Conservation (phyloP, 2,797 vertebrate species). For the Simalia tracyae region DNA sequence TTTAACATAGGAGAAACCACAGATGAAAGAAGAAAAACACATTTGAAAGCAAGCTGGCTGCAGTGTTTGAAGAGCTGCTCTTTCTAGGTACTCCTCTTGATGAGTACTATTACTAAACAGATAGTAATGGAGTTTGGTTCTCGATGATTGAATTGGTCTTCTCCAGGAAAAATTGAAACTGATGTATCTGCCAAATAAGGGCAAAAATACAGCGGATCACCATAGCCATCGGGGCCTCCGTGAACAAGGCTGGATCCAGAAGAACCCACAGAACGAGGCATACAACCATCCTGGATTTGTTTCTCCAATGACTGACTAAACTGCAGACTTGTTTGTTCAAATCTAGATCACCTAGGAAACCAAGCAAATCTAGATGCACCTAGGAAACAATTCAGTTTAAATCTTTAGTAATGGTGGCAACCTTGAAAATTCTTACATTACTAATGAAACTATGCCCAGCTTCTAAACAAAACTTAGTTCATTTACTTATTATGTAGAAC, state of each 20-base stretch:
- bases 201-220: background rate
- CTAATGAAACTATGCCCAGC: slow-evolving; percentile 7
- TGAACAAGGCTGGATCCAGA: background rate
- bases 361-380: background rate
- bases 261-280: background rate
- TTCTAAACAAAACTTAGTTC: slow-evolving; percentile 39
- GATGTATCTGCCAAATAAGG: background rate
- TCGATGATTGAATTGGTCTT: background rate
- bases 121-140: background rate
- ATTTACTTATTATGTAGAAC: slow-evolving; percentile 61
- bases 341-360: background rate
- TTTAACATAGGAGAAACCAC: background rate
- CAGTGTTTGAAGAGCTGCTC: background rate
- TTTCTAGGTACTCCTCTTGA: background rate
- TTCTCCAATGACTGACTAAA: background rate
- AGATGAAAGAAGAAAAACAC: background rate
- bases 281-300: background rate
- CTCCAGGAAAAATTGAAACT: background rate
- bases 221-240: background rate
- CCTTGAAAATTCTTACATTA: background rate
- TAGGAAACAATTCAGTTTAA: background rate
- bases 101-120: background rate
- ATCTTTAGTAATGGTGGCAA: background rate
- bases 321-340: background rate
- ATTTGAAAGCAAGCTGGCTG: background rate